A percentile compares a stretch with the other conserved stretches of the same genome.
phyloP scores from a whole-genome alignment of 2,888 invertebrate species.

The Pseudococcus jackbeardsleyi region DNA sequence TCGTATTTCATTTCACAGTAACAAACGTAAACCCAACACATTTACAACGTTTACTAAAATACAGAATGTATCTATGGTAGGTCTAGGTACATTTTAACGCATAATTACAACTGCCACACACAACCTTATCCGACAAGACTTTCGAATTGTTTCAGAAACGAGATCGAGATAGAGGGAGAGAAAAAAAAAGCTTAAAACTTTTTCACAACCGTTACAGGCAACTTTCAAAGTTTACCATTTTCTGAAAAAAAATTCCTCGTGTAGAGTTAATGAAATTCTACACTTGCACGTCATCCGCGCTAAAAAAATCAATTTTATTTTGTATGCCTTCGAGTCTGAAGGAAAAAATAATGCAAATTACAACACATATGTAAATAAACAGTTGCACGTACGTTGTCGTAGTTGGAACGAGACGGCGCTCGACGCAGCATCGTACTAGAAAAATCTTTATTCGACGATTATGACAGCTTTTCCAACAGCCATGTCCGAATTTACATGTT shows the following conservation, averaged over 20 bases:
- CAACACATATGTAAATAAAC: not conserved
- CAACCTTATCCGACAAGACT: not conserved
- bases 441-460: slow-evolving; percentile 3
- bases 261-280: not conserved
- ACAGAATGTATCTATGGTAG: not conserved
- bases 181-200: not conserved
- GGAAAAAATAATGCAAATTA: slow-evolving; percentile 20
- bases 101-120: slow-evolving; percentile 10
- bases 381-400: not conserved
- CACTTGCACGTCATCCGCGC: not conserved
- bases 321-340: not conserved
- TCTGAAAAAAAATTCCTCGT: not conserved
- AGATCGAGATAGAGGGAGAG: not conserved
- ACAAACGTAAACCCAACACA: not conserved
- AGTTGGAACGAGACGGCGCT: not conserved
- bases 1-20: not conserved
- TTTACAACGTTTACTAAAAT: not conserved
- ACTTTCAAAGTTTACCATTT: not conserved
- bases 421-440: not conserved
- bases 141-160: not conserved
- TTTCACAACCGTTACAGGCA: not conserved
- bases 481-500: slow-evolving; percentile 3
- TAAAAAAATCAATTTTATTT: slow-evolving; percentile 7
- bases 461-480: not conserved
- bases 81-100: not conserved